Evolutionary conservation across 2,113 vertebrate genomes (phyloP), one percentile per base, ranked within the genome.

Genomic region (Rhinoptilus africanus): DNA sequence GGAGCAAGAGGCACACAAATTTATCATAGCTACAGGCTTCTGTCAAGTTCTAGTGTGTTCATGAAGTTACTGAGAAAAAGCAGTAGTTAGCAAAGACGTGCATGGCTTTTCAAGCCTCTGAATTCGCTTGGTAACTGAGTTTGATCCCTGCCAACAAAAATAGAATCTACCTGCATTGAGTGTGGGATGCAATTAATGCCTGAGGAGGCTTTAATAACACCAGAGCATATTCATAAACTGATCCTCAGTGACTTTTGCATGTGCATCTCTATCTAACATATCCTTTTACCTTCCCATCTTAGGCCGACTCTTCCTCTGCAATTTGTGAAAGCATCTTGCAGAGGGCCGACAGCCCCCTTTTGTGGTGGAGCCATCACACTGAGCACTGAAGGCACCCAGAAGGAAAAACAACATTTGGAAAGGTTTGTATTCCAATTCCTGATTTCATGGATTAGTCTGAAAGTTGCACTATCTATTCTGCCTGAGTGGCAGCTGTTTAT

Each of bases 401-500:
- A 85, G 32, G 53, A 45, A 91, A 95, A 83, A 77, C 14, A 66
- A 59, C 18, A 34, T 48, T 92, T 95, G 47, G 26, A 80, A 88
- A 80, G n/a, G 21, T 80, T 94, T 59, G 6, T 81, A 59, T 93
- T 96, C 41, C 34, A 63, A 17, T 91, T 80, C 35, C 35, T n/a
- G 60, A 78, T 77, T 89, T 88, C 76, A 75, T 27, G 59, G 88
- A 82, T 75, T 89, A 79, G 35, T 72, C 69, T 82, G 34, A 69
- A 88, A 79, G 15, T 88, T 54, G 24, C 71, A 51, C 81, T 96
- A 78, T 89, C 68, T 96, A 34, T 78, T 93, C 66, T 77, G 83
- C 50, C 54, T 71, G 63, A 94, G 59, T 88, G 90, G 72, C 90
- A 97, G 78, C 69, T 92, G 69, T 72, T 95, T 76, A 66, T 89